Evolutionary conservation across 1,140 invertebrate species (phyloP), one percentile per base, ranked within the genome.

Genomic region (Macrosteles quadrilineatus): DNA sequence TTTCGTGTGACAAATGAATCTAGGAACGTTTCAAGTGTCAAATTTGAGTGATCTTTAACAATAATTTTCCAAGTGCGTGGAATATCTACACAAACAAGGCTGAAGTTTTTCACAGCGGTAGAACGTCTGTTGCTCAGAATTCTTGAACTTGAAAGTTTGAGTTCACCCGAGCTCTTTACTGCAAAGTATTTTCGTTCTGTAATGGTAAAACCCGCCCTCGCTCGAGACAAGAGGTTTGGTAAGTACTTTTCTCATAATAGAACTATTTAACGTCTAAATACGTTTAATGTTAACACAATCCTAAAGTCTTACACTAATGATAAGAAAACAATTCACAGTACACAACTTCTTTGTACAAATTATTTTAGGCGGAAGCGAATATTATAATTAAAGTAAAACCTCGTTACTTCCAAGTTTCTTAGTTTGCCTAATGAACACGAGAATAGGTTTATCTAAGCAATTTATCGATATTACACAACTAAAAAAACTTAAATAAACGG

Each of bases 1-100:
- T 25, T 59, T 2, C 55, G 55, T 59, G 55, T 59, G 55, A 25
- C 55, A 59, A 59, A 59, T 59, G 55, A 59, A 59, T 59, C 27
- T 59, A 59, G 55, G 55, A 59, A 59, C 55, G 55, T 59, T 59
- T 11, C 6, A 27, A 14, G 55, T 59, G 55, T 59, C 21, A 4
- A 59, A 29, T 27, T 59, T n/a, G 12, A 59, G 21, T 59, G 21
- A 27, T 25, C n/a, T 59, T 9, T 59, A 25, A 59, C 27, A 27
- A 27, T 59, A 19, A 9, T 59, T 59, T n/a, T n/a, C 25, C 21
- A 11, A 27, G 55, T 59, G 55, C 55, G 55, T n/a, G 55, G 6
- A 59, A 4, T 27, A 21, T 21, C 55, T 6, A 27, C 12, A 27
- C 25, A 27, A 25, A 27, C 25, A 27, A 25, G 11, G 25, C 47